phyloP scores from a whole-genome alignment of 2,113 vertebrate genomes.

The Cochlearius cochlearius region DNA sequence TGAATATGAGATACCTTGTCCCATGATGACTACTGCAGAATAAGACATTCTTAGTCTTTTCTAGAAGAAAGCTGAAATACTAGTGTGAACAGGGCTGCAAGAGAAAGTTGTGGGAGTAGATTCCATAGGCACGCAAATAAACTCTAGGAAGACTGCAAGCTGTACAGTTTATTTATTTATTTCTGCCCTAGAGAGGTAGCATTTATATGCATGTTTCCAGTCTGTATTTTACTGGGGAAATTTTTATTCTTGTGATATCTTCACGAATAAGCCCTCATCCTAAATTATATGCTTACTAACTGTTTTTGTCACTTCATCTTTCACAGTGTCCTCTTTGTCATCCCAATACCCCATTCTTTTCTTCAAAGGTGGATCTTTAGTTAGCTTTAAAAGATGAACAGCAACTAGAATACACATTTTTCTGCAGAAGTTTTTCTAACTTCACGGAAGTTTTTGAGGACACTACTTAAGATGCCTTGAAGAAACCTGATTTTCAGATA shows the following conservation, averaged over 20 bases:
- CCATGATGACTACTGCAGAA: background rate
- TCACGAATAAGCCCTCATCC: fast-evolving
- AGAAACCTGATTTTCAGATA: background rate
- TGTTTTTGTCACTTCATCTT: background rate
- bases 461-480: background rate
- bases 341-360: background rate
- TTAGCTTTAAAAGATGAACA: background rate
- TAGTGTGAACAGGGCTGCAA: background rate
- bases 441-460: background rate
- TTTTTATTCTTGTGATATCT: background rate
- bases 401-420: background rate
- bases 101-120: background rate
- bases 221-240: background rate
- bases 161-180: background rate
- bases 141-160: background rate
- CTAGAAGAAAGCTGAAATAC: background rate
- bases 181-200: background rate
- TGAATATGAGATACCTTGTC: background rate
- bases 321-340: background rate
- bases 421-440: background rate
- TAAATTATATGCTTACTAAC: background rate
- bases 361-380: background rate
- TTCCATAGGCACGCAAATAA: background rate
- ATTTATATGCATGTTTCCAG: background rate
- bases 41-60: background rate